These are phyloP conservation scores for Gorsachius magnificus DNA, from an alignment of 2,797 vertebrate genomes.

Conservation along the genomic window DNA sequence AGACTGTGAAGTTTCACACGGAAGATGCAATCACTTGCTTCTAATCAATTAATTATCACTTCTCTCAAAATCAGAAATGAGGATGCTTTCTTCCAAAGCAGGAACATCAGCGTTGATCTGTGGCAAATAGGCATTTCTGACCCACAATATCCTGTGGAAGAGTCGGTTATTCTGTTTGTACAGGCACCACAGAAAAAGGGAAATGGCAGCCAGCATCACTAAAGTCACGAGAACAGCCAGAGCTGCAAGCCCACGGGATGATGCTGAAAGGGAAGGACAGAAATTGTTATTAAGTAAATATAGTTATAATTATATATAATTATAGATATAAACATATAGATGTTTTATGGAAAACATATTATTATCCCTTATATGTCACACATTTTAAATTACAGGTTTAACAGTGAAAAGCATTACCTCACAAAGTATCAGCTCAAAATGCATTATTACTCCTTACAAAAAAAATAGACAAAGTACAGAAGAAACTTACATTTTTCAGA, in stretches of 20 bases:
- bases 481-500: constrained; percentile 59
- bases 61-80: constrained; percentile 87
- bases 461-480: background rate
- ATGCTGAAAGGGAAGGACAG: constrained; percentile 72
- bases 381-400: background rate
- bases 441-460: background rate
- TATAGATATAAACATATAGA: background rate
- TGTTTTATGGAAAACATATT: background rate
- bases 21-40: background rate
- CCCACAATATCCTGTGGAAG: constrained; percentile 74
- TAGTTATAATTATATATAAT: background rate
- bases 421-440: background rate
- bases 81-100: constrained; percentile 86
- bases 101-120: constrained; percentile 76
- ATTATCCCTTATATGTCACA: background rate
- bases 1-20: background rate
- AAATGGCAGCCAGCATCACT: constrained; percentile 77
- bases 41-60: constrained; percentile 71
- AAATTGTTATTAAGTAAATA: background rate
- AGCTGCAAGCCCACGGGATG: constrained; percentile 75
- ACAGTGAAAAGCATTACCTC: background rate
- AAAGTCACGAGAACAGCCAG: constrained; percentile 77
- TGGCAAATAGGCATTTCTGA: constrained; percentile 81
- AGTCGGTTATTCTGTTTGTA: constrained; percentile 78
- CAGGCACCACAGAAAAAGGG: constrained; percentile 76